phyloP scores from a whole-genome alignment of 2,888 invertebrate genomes.

The Synanthedon myopaeformis region DNA sequence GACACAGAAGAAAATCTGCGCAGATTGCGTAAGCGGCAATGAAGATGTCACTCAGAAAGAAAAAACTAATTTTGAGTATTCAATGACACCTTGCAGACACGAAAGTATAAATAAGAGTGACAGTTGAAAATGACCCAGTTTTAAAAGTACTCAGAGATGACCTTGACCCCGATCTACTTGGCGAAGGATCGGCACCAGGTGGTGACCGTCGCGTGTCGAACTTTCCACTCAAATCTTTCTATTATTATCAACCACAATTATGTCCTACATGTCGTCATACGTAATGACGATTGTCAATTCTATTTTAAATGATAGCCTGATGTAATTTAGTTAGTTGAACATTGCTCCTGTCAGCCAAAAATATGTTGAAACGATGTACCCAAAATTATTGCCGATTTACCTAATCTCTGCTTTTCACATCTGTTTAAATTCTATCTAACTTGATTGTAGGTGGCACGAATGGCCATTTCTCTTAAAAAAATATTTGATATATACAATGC shows the following conservation, averaged over 20 bases:
- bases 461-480: no score
- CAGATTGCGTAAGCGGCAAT: constrained; percentile 4
- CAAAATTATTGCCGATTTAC: no score
- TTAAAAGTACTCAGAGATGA: constrained; percentile 47
- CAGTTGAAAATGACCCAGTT: constrained; percentile 24
- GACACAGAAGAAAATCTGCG: not conserved
- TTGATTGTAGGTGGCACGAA: no score
- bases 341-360: no score
- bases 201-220: constrained; percentile 28
- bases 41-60: not conserved
- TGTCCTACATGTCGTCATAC: no score
- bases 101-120: constrained; percentile 17
- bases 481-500: no score
- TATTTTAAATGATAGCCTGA: no score
- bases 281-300: no score
- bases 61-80: not conserved
- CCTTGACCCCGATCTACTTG: constrained; percentile 60
- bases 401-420: no score
- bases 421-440: no score
- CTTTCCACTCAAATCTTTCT: constrained; percentile 30
- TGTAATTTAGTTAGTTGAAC: no score
- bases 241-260: constrained; percentile 11
- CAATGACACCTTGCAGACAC: constrained; percentile 6
- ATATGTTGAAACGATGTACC: no score
- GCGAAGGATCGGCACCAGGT: constrained; percentile 36